Base-by-base conservation (phyloP, 2,797 vertebrate genomes). In the Pangasius krempfi region DNA sequence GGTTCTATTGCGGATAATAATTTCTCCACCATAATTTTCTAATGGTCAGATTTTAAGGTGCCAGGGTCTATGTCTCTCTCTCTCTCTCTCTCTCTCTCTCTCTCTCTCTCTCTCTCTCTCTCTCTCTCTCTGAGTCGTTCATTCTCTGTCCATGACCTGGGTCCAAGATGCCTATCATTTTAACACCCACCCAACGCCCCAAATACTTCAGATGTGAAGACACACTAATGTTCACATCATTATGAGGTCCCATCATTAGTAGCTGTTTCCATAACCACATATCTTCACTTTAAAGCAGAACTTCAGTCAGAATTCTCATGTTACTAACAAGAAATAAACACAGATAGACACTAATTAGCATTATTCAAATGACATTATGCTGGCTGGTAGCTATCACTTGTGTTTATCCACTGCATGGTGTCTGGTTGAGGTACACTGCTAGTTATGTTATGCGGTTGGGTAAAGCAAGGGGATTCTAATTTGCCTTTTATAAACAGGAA, bases 141-240 rank as follows among this genome's bases (percentile, higher is more conserved):
- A 5, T 16, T 50, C 44, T 25, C 40, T 75, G 4, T 1, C n/a
- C 18, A 3, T 50, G 80, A 62, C 56, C 22, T 62, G 22, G 40
- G 40, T 47, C 81, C 60, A 84, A 64, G 62, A 66, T 84, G n/a
- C 44, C 5, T 9, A 84, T 84, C 62, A 50, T 33, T 84, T 68
- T 33, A 84, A 50, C 44, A 84, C 44, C 60, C 40, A 84, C 47
- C 9, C n/a, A 33, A 30, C 44, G 68, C 68, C 44, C n/a, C 64
- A 54, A 14, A 84, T 52, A 52, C 64, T 84, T 68, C n/a, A 52
- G 16, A 22, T 33, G 64, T 84, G 83, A 84, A 54, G 64, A 84
- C 81, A 64, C 80, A 4, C 5, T 50, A 82, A 82, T 60, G 22
- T 82, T 60, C 58, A 82, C 33, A 44, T 82, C 56, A 44, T 44